Percentiles rank a stretch among this genome's conserved stretches.
Evolutionary conservation across 1,140 invertebrate species (phyloP).

Genomic region (Nilaparvata lugens): DNA sequence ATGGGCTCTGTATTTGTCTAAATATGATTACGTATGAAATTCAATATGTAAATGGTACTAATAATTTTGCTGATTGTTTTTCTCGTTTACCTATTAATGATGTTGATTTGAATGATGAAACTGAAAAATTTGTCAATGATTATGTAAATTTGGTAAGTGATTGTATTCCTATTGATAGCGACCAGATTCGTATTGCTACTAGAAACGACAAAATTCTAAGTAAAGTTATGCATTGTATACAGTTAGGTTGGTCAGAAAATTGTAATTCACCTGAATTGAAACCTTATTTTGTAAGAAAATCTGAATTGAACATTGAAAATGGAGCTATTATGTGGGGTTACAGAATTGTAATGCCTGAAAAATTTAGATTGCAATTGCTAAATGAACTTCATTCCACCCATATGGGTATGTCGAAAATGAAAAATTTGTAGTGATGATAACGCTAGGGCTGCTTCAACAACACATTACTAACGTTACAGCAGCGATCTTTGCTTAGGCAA

Average conservation of each 20-base stretch:
- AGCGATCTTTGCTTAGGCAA: no score
- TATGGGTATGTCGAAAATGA: background rate
- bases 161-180: slow-evolving; percentile 17
- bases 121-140: slow-evolving; percentile 13
- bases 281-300: no score
- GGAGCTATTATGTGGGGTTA: no score
- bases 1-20: slow-evolving; percentile 30
- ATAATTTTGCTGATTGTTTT: slow-evolving; percentile 7
- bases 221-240: slow-evolving; percentile 1
- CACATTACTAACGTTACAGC: no score
- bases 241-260: slow-evolving; percentile 22
- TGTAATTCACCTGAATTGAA: slow-evolving; percentile 13
- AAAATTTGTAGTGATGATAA: no score
- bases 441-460: no score
- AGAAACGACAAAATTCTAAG: slow-evolving; percentile 1
- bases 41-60: slow-evolving; percentile 25
- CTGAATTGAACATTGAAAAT: no score
- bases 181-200: slow-evolving; percentile 18
- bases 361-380: slow-evolving; percentile 8
- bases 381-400: background rate
- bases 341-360: slow-evolving; percentile 7
- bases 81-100: slow-evolving; percentile 26
- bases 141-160: slow-evolving; percentile 22
- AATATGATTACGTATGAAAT: slow-evolving; percentile 29
- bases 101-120: background rate